phyloP scores from a whole-genome alignment of 2,113 vertebrate species.

The Quiscalus mexicanus region DNA sequence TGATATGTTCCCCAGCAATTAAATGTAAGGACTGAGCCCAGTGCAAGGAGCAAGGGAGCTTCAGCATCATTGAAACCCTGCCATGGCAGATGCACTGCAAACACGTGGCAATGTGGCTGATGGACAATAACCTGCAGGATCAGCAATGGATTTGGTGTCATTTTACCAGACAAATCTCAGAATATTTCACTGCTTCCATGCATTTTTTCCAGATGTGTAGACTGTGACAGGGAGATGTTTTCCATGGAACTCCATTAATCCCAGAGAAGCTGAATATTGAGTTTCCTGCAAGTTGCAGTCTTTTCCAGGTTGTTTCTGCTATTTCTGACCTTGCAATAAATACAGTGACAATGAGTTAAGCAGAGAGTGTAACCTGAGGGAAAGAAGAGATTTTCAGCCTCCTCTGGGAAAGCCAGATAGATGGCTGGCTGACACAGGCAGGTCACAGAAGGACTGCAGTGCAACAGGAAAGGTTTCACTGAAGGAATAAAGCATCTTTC shows the following conservation, averaged over 20 bases:
- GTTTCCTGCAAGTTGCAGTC: background rate
- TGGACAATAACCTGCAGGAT: background rate
- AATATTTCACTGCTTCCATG: background rate
- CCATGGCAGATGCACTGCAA: background rate
- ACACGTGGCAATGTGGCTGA: background rate
- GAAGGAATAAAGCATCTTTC: background rate
- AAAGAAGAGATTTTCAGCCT: slow-evolving; percentile 2
- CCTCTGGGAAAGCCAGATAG: background rate
- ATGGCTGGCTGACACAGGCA: background rate
- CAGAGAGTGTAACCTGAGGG: background rate
- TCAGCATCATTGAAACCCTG: background rate
- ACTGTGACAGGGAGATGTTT: background rate
- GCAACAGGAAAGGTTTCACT: background rate
- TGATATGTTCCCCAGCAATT: background rate
- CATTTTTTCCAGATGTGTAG: background rate
- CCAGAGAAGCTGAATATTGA: background rate
- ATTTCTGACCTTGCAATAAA: slow-evolving; percentile 37
- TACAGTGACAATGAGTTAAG: background rate
- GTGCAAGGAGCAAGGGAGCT: background rate
- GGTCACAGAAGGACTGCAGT: background rate
- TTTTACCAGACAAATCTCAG: background rate
- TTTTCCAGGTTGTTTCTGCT: background rate
- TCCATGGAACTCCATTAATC: background rate
- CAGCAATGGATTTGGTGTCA: background rate
- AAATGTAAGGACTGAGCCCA: background rate